Percentiles rank a stretch among this genome's conserved stretches.
Conservation (phyloP, 2,888 invertebrate genomes). For the Neuroscelio doddi region DNA sequence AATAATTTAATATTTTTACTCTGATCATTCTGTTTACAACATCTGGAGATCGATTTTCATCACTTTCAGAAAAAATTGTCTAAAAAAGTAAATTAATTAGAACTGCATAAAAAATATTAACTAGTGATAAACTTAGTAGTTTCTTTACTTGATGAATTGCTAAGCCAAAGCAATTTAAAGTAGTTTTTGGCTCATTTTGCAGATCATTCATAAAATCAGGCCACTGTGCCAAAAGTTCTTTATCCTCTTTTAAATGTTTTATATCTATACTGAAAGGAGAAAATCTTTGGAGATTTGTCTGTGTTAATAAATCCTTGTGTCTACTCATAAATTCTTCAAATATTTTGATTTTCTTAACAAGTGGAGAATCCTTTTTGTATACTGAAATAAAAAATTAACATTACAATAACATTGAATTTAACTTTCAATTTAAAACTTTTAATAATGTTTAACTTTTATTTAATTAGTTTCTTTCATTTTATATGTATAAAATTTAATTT, state of each 20-base stretch:
- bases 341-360: slow-evolving; percentile 73
- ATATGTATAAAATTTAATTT: too few species aligned
- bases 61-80: slow-evolving; percentile 64
- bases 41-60: slow-evolving; percentile 68
- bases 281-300: slow-evolving; percentile 76
- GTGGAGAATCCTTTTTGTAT: slow-evolving; percentile 72
- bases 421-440: too few species aligned
- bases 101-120: slow-evolving; percentile 51
- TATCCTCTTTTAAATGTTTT: slow-evolving; percentile 75
- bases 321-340: slow-evolving; percentile 75
- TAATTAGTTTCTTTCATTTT: too few species aligned
- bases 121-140: too few species aligned
- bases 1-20: slow-evolving; percentile 78
- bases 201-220: slow-evolving; percentile 79
- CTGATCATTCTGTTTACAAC: slow-evolving; percentile 72
- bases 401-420: too few species aligned
- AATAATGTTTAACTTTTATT: too few species aligned
- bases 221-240: slow-evolving; percentile 77
- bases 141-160: slow-evolving; percentile 83
- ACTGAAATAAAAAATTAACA: slow-evolving; percentile 61
- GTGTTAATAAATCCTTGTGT: slow-evolving; percentile 73
- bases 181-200: slow-evolving; percentile 78
- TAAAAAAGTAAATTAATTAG: too few species aligned
- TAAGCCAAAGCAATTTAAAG: slow-evolving; percentile 81
- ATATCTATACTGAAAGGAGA: slow-evolving; percentile 77